phyloP scores from a whole-genome alignment of 1,140 invertebrate genomes.

The Homarus americanus region DNA sequence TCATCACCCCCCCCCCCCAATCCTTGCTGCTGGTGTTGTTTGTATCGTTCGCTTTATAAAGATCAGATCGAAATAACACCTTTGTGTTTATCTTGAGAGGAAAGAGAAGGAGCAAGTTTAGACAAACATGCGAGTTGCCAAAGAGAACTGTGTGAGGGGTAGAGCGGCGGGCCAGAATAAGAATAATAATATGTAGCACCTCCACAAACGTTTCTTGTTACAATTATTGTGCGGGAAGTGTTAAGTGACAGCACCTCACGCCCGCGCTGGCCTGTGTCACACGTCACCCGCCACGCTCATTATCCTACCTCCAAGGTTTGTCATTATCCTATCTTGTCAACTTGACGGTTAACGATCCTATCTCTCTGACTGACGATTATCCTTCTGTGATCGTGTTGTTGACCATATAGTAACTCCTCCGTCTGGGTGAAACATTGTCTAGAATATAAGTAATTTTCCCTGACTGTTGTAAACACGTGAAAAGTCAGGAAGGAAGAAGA shows the following conservation, averaged over 20 bases:
- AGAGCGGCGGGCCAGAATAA: background rate
- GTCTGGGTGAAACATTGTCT: too few relatives aligned
- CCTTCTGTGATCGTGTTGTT: background rate
- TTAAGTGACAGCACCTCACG: slow-evolving; percentile 46
- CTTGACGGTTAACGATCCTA: slow-evolving; percentile 3
- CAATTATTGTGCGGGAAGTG: slow-evolving; percentile 54
- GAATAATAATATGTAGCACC: slow-evolving; percentile 38
- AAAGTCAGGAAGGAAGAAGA: too few relatives aligned
- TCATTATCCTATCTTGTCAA: slow-evolving; percentile 15
- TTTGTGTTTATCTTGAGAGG: too few relatives aligned
- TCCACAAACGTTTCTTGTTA: slow-evolving; percentile 44
- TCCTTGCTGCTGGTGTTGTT: too few relatives aligned
- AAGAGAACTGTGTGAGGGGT: too few relatives aligned
- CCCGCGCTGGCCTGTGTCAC: slow-evolving; percentile 23
- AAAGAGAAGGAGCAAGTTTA: too few relatives aligned
- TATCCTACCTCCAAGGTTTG: background rate
- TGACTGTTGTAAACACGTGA: too few relatives aligned
- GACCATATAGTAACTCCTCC: background rate
- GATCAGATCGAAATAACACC: too few relatives aligned
- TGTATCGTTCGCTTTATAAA: too few relatives aligned
- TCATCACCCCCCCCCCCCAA: too few relatives aligned
- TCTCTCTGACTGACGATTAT: background rate
- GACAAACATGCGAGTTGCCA: too few relatives aligned
- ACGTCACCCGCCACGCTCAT: background rate
- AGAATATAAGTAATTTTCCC: too few relatives aligned